Evolutionary conservation across 2,797 vertebrate genomes (phyloP), one percentile per base, ranked within the genome.

Genomic region (Artibeus jamaicensis): DNA sequence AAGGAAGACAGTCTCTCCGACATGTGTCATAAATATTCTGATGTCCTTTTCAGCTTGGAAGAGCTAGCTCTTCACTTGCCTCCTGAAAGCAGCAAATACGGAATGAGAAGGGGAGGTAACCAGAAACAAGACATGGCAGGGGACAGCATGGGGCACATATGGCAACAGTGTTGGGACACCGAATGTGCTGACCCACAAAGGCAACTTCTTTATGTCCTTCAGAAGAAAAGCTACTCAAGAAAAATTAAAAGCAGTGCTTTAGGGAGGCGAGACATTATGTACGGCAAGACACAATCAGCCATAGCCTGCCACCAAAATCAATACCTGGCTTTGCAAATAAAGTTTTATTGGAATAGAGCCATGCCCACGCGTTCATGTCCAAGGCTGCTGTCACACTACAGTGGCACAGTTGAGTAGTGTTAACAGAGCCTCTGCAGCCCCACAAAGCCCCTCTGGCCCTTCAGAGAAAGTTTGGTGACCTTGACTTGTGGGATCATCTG

Each of bases 31-130:
- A 89, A 94, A 92, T 81, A 89, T 82, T 70, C 67, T 0, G 3
- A 68, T 82, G 37, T 95, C 74, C 86, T 87, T 94, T 82, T 73
- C 4, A 16, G 70, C 44, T 21, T 68, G 71, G 48, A 73, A 70
- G 84, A 71, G 18, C 4, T n/a, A 19, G 44, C 16, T 68, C 46
- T 91, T 70, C 8, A 22, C 29, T 65, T 16, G 3, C 3, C 3
- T 74, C 14, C 29, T 76, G 50, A 71, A 6, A 6, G 37, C 0
- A 55, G 16, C 34, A 34, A 57, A 68, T 24, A 3, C 21, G 53
- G 59, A 65, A 26, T 3, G 24, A 15, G 34, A 44, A 88, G 62
- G 32, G 71, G 29, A 57, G 68, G 76, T 14, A 55, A 42, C 24
- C 22, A 18, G 86, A 62, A 39, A 65, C 11, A 67, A 67, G 48